These are phyloP conservation scores for Callosobruchus maculatus DNA, from an alignment of 2,888 invertebrate genomes.

Conservation along the genomic window DNA sequence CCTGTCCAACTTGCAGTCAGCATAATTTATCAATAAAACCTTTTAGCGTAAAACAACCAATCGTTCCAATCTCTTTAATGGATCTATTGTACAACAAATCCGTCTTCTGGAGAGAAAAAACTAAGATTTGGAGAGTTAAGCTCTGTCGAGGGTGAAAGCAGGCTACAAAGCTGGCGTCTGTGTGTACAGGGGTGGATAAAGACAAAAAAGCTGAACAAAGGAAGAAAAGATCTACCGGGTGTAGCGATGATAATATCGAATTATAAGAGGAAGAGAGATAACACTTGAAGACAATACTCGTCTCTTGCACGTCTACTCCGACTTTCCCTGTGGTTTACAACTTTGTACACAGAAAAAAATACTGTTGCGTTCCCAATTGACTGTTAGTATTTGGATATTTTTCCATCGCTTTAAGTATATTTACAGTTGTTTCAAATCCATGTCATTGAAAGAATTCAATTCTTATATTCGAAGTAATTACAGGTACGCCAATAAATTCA, in stretches of 20 bases:
- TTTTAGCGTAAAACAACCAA: constrained; percentile 22
- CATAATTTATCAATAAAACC: constrained; percentile 20
- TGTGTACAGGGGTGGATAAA: not conserved
- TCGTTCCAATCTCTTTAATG: constrained; percentile 23
- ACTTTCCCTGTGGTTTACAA: too few species aligned
- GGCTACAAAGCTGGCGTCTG: not conserved
- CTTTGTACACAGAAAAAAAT: too few species aligned
- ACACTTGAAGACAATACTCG: not conserved
- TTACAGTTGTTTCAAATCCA: too few species aligned
- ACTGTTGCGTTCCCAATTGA: too few species aligned
- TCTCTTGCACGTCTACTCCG: too few species aligned
- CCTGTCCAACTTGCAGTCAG: not conserved
- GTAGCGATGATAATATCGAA: not conserved
- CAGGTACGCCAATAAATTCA: too few species aligned
- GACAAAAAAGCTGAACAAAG: not conserved
- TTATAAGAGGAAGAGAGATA: not conserved
- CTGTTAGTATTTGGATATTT: too few species aligned
- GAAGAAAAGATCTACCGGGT: not conserved
- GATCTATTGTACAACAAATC: constrained; percentile 17
- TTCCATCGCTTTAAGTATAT: too few species aligned
- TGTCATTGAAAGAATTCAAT: too few species aligned
- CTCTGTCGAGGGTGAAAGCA: not conserved
- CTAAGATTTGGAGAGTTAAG: not conserved
- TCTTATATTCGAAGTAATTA: too few species aligned
- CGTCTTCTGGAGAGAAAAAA: not conserved